Evolutionary conservation across 2,113 vertebrate species (phyloP).

Genomic region (Rhagologus leucostigma): DNA sequence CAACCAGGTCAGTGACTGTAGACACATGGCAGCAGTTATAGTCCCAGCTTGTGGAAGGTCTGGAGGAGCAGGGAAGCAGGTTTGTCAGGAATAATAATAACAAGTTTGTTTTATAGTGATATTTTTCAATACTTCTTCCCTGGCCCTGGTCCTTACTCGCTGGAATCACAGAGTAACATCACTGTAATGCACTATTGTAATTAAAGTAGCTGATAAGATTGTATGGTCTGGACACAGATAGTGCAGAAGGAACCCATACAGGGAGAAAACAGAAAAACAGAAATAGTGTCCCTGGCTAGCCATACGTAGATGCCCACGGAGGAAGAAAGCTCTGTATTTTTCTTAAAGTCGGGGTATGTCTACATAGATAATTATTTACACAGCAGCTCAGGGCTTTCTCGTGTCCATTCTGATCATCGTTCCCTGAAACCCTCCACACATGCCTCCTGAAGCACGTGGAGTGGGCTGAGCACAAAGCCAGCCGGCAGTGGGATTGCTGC

Average conservation of each 20-base stretch:
- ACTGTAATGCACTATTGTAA: background rate
- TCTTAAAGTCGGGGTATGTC: background rate
- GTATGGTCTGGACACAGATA: background rate
- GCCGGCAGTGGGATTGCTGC: rapidly evolving
- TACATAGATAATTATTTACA: background rate
- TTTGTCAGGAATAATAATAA: background rate
- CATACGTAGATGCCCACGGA: background rate
- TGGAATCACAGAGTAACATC: background rate
- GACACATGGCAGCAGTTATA: background rate
- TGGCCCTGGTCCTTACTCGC: background rate
- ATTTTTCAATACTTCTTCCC: background rate
- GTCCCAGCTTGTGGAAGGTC: background rate
- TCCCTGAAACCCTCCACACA: background rate
- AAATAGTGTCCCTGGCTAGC: background rate
- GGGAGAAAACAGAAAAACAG: background rate
- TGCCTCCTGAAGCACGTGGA: rapidly evolving
- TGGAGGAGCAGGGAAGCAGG: background rate
- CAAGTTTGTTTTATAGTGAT: background rate
- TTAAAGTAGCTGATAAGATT: background rate
- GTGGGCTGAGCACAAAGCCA: background rate
- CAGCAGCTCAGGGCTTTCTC: background rate
- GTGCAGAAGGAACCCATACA: background rate
- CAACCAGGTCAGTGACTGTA: background rate
- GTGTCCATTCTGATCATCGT: rapidly evolving
- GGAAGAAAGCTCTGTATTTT: background rate